phyloP scores from a whole-genome alignment of 2,113 vertebrate genomes.

The Chloropsis cyanopogon region DNA sequence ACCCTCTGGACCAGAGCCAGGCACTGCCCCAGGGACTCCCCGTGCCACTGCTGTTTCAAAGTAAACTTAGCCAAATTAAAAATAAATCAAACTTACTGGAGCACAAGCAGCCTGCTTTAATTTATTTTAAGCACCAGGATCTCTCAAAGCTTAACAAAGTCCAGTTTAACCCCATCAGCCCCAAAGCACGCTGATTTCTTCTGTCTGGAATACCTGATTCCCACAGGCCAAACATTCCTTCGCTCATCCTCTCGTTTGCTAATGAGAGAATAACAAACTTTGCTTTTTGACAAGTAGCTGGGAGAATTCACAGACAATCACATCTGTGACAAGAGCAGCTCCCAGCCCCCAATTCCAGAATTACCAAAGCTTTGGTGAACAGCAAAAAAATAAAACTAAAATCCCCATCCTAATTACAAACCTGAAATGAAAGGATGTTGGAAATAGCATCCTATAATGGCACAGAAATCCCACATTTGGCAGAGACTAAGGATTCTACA shows the following conservation, averaged over 20 bases:
- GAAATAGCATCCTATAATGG: not conserved
- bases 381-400: not conserved
- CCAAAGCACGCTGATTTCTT: not conserved
- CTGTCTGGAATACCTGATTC: not conserved
- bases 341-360: not conserved
- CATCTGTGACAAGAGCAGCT: not conserved
- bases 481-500: not conserved
- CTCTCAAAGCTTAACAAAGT: not conserved
- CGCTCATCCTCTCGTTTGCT: not conserved
- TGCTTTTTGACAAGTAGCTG: not conserved
- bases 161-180: not conserved
- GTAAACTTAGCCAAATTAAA: not conserved
- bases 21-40: not conserved
- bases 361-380: not conserved
- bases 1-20: not conserved
- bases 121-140: not conserved
- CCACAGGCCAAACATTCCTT: fast-evolving
- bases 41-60: fast-evolving
- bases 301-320: not conserved
- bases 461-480: not conserved
- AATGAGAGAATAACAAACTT: not conserved
- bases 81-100: not conserved
- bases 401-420: not conserved
- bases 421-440: not conserved
- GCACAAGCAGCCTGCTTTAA: not conserved